Evolutionary conservation across 2,797 vertebrate genomes (phyloP), one percentile per base, ranked within the genome.

Genomic region (Chelidonichthys spinosus): DNA sequence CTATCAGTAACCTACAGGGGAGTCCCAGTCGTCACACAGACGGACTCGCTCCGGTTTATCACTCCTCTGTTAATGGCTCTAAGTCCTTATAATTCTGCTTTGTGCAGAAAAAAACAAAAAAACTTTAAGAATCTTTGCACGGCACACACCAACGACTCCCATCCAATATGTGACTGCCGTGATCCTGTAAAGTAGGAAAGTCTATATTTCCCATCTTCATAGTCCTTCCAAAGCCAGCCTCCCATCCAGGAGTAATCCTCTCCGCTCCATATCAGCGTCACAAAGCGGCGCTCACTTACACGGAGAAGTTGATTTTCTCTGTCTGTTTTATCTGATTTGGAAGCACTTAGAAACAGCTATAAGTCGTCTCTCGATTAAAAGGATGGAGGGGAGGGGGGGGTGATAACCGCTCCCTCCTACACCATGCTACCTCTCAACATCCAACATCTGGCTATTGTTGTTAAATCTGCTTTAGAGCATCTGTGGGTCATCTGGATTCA

Each of bases 371-470:
- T 76, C 82, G 81, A 91, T 92, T 92, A 92, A 91, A 86, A 68
- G 64, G 85, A 87, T 37, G 25, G 13, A 65, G 13, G 49, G 10
- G 5, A 18, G 25, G 17, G 5, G 36, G 37, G 39, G n/a, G 32
- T 87, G 83, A 92, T 90, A 90, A 85, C 90, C 25, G 47, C 69
- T 53, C 59, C 76, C 63, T 47, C 58, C 43, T 54, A 60, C 63
- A 63, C 68, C 33, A 72, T 25, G 74, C 73, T 85, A 81, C 89
- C 74, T 84, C 87, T 83, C 82, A 80, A 74, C 85, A 80, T 81
- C 74, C 81, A 89, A 91, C 94, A 93, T 93, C 92, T 93, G 94
- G 90, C 89, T 92, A 89, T 94, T 92, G 90, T 94, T 90, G 87
- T 74, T 84, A 92, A 94, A 94, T 94, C 93, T 87, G 78, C 89